Conservation (phyloP, 1,140 invertebrate genomes). For the Antheraea pernyi region DNA sequence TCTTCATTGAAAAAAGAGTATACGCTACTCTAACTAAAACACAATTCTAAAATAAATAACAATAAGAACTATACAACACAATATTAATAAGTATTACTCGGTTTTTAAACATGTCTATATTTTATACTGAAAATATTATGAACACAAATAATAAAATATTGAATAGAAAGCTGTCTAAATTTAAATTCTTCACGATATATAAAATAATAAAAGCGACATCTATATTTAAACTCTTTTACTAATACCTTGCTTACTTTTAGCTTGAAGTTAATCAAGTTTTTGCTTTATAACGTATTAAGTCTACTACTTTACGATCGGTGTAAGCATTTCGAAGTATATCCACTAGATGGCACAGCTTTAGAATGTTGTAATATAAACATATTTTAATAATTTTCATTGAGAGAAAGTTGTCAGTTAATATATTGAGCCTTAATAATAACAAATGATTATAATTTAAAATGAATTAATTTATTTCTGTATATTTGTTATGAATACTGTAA, state of each 20-base stretch:
- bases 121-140: no score
- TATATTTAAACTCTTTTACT: neutral
- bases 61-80: no score
- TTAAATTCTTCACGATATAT: no score
- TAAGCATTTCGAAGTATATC: neutral
- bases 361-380: neutral
- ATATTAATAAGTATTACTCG: no score
- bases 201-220: neutral
- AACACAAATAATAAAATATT: no score
- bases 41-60: no score
- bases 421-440: neutral
- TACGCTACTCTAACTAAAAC: no score
- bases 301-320: neutral
- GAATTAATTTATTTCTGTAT: no score
- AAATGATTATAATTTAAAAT: neutral
- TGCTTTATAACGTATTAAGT: neutral
- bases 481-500: no score
- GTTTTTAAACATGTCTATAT: no score
- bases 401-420: neutral
- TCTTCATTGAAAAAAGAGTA: no score
- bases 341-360: conserved; percentile 9
- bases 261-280: neutral
- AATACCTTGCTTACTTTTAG: neutral
- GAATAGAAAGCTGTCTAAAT: no score
- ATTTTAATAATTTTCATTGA: neutral